Base-by-base conservation (phyloP, 2,888 invertebrate species). In the Dryomyza anilis region DNA sequence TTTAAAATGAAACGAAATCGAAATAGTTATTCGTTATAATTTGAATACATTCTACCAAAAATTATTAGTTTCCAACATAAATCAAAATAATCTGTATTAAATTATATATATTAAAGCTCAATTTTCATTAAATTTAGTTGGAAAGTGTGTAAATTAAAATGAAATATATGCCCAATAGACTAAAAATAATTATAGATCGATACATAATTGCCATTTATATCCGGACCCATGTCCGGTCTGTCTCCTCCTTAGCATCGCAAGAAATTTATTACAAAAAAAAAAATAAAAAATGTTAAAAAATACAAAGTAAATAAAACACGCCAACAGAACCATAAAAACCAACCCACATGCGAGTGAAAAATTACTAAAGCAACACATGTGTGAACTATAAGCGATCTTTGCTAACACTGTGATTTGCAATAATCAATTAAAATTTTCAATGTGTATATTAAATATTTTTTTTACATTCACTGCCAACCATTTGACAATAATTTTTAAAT, bases 291-390 rank as follows among this genome's bases (percentile, higher is more conserved):
- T n/a, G 8, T 8, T 3, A 1, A 16, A 25, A 39, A 23, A 21
- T 43, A 56, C 14, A 25, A 50, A 50, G 8, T 3, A 8, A 16
- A 48, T 23, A 50, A 59, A 56, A 67, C 66, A 65, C 66, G 66
- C 67, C 66, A 70, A 70, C 68, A 65, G 67, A 66, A 45, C 55
- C 57, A 66, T 67, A 65, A 66, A 65, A 70, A 64, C 63, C 70
- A 64, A 59, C 70, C 69, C 67, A 69, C 69, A 67, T 61, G 60
- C 46, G 48, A 39, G 25, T 25, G 16, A 53, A 53, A 39, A 53
- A 61, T 23, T 25, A 30, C 33, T 53, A 45, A 46, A 52, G 27
- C 52, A 43, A 46, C 48, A 23, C 48, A 61, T 23, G 14, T 19
- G 23, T 46, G 46, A 29, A 48, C 23, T 23, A 3, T 16, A 50